These are phyloP conservation scores for Saimiri boliviensis DNA, from an alignment of 2,113 vertebrate species.

Conservation along the genomic window DNA sequence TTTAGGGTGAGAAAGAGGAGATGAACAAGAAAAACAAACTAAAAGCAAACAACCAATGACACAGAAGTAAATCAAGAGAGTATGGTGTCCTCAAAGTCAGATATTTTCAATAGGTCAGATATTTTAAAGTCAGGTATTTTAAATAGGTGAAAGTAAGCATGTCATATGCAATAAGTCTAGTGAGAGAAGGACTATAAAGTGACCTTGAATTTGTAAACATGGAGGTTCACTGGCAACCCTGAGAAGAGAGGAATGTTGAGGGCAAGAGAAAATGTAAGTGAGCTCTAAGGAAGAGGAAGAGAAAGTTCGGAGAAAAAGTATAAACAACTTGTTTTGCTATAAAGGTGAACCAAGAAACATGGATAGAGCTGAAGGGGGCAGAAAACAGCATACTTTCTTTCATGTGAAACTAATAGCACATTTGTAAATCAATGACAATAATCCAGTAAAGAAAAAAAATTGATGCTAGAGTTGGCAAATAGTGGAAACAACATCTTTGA, in stretches of 20 bases:
- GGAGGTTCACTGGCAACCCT: background rate
- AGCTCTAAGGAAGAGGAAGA: background rate
- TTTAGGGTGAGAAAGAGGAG: background rate
- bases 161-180: background rate
- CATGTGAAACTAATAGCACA: background rate
- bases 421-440: background rate
- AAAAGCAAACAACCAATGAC: background rate
- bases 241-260: background rate
- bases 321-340: background rate
- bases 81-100: background rate
- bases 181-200: background rate
- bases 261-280: background rate
- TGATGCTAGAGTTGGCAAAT: background rate
- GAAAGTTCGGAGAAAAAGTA: background rate
- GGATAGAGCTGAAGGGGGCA: background rate
- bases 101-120: too few species aligned
- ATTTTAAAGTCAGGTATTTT: too few species aligned
- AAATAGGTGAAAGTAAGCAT: background rate
- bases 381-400: background rate
- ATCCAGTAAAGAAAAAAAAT: background rate
- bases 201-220: background rate
- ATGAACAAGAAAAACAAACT: background rate
- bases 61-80: background rate
- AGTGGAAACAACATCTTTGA: background rate
- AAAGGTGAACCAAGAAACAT: background rate